phyloP scores from a whole-genome alignment of 2,888 invertebrate genomes.

The Noctua janthe region DNA sequence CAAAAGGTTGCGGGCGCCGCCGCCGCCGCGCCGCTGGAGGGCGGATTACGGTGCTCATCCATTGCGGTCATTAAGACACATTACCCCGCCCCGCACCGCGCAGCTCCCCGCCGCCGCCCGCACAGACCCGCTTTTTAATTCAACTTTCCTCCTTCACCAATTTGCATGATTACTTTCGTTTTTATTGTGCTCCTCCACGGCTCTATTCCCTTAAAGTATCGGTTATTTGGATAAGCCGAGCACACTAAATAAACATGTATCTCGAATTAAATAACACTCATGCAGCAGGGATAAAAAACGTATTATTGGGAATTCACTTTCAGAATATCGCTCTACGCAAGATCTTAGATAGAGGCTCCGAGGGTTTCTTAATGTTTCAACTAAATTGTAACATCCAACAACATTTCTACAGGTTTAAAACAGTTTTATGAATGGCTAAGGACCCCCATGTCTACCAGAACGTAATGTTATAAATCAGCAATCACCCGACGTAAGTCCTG shows the following conservation, averaged over 20 bases:
- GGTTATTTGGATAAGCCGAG: constrained; percentile 75
- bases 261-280: constrained; percentile 64
- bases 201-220: constrained; percentile 76
- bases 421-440: neutral
- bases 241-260: constrained; percentile 66
- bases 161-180: constrained; percentile 91
- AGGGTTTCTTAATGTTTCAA: neutral
- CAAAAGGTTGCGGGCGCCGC: constrained; percentile 81
- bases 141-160: constrained; percentile 89
- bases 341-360: constrained; percentile 15
- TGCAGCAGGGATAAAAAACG: constrained; percentile 45
- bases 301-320: constrained; percentile 46
- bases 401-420: neutral
- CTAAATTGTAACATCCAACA: neutral
- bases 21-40: constrained; percentile 67
- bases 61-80: constrained; percentile 90
- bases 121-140: constrained; percentile 88
- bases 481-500: constrained; percentile 49
- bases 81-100: constrained; percentile 76
- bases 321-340: constrained; percentile 29
- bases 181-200: constrained; percentile 85
- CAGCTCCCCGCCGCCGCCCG: constrained; percentile 65
- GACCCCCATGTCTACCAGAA: neutral
- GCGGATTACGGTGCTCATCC: constrained; percentile 88
- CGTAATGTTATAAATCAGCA: constrained; percentile 38